These are phyloP conservation scores for Halcyon senegalensis DNA, from an alignment of 2,113 vertebrate species.

Conservation along the genomic window DNA sequence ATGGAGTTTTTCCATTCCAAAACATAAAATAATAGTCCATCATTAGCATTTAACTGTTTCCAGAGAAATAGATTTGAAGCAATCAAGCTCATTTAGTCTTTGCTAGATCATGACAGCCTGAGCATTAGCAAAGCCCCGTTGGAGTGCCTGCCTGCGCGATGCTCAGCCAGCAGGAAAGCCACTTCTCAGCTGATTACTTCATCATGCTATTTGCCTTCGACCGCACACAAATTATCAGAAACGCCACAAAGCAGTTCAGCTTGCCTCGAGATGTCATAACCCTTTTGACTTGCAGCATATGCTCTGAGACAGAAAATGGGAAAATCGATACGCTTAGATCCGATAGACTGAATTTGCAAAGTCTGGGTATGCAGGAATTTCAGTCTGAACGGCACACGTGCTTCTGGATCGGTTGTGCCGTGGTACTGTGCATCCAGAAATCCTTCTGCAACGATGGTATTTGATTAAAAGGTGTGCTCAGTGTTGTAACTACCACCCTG, in stretches of 20 bases:
- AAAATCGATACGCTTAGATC: slow-evolving; percentile 45
- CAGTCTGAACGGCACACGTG: neutral
- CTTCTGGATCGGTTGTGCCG: neutral
- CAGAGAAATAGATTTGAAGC: neutral
- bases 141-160: neutral
- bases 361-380: slow-evolving; percentile 5
- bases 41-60: slow-evolving; percentile 5
- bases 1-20: neutral
- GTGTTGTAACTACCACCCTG: neutral
- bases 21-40: neutral
- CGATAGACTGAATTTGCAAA: slow-evolving; percentile 25
- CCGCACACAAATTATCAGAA: slow-evolving; percentile 58
- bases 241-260: slow-evolving; percentile 33
- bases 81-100: neutral
- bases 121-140: neutral
- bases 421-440: neutral
- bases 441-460: neutral
- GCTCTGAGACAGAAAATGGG: slow-evolving; percentile 42
- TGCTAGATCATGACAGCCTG: neutral
- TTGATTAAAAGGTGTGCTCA: slow-evolving; percentile 36
- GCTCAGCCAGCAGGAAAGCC: slow-evolving; percentile 39
- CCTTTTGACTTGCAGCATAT: neutral
- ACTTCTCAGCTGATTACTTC: slow-evolving; percentile 37
- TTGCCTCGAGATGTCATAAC: neutral
- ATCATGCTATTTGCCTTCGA: slow-evolving; percentile 41